phyloP scores from a whole-genome alignment of 2,888 invertebrate species.

The Acrocera orbiculus region DNA sequence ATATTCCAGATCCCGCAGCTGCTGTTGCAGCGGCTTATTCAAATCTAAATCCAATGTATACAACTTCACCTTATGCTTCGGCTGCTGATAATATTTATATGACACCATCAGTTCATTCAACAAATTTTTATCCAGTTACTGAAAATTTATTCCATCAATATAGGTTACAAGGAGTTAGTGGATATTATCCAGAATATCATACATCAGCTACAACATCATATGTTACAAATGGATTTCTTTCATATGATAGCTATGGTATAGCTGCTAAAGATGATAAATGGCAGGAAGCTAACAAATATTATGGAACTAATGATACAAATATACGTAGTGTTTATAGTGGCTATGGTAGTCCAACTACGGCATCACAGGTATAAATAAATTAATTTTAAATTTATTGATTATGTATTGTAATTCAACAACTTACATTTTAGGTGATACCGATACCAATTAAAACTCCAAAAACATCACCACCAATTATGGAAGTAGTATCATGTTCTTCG shows the following conservation, averaged over 20 bases:
- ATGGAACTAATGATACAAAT: slow-evolving; percentile 36
- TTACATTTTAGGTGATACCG: slow-evolving; percentile 12
- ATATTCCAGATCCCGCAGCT: slow-evolving; percentile 35
- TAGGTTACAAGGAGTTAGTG: slow-evolving; percentile 54
- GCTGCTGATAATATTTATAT: slow-evolving; percentile 34
- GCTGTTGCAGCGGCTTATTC: slow-evolving; percentile 63
- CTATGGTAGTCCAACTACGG: slow-evolving; percentile 30
- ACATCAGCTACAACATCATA: slow-evolving; percentile 46
- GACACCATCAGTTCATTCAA: slow-evolving; percentile 39
- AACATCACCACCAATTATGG: slow-evolving; percentile 31
- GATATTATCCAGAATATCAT: slow-evolving; percentile 64
- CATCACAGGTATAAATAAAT: slow-evolving; percentile 22
- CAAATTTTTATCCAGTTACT: slow-evolving; percentile 56
- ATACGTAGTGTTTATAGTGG: slow-evolving; percentile 26
- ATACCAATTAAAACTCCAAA: slow-evolving; percentile 31
- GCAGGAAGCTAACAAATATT: slow-evolving; percentile 33
- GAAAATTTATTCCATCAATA: slow-evolving; percentile 84
- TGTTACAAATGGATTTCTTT: slow-evolving; percentile 65
- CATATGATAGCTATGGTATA: slow-evolving; percentile 38
- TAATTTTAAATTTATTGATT: neutral
- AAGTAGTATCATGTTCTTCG: slow-evolving; percentile 30
- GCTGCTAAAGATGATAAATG: slow-evolving; percentile 33
- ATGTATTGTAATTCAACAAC: neutral
- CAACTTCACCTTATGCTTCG: slow-evolving; percentile 57
- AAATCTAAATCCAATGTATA: slow-evolving; percentile 59